Evolutionary conservation across 2,888 invertebrate species (phyloP).

Genomic region (Aphidius colemani): DNA sequence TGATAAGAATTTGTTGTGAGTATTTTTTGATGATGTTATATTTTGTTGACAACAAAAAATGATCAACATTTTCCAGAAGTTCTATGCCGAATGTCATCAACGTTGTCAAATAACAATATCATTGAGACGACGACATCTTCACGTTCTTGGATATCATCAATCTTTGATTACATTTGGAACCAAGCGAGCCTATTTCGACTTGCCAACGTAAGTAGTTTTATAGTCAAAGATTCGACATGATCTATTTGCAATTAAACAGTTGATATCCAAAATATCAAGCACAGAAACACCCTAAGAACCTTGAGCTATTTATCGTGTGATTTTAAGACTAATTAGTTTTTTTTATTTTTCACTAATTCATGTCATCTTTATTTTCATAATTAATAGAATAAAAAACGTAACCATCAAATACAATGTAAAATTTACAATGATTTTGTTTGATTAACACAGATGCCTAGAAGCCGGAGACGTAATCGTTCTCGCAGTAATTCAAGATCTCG

Average conservation of each 20-base stretch:
- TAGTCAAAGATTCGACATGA: no score
- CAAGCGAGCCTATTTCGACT: conserved; percentile 58
- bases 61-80: conserved; percentile 53
- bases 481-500: conserved; percentile 65
- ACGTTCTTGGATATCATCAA: conserved; percentile 58
- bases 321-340: no score
- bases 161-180: conserved; percentile 60
- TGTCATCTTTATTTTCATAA: no score
- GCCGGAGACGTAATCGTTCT: conserved; percentile 79
- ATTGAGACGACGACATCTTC: conserved; percentile 55
- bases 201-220: conserved; percentile 52
- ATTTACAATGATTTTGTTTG: conserved; percentile 30
- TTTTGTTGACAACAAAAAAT: conserved; percentile 12
- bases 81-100: conserved; percentile 58
- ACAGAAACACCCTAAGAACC: no score
- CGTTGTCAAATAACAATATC: conserved; percentile 56
- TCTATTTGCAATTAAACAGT: no score
- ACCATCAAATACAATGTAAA: neutral
- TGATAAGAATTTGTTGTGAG: no score
- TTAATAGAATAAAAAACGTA: no score
- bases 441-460: conserved; percentile 76
- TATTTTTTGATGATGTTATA: no score
- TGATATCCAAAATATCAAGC: no score
- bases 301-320: no score
- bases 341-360: no score